Base-by-base conservation (phyloP, 2,888 invertebrate genomes). In the Liopterus haemorrhoidalis region DNA sequence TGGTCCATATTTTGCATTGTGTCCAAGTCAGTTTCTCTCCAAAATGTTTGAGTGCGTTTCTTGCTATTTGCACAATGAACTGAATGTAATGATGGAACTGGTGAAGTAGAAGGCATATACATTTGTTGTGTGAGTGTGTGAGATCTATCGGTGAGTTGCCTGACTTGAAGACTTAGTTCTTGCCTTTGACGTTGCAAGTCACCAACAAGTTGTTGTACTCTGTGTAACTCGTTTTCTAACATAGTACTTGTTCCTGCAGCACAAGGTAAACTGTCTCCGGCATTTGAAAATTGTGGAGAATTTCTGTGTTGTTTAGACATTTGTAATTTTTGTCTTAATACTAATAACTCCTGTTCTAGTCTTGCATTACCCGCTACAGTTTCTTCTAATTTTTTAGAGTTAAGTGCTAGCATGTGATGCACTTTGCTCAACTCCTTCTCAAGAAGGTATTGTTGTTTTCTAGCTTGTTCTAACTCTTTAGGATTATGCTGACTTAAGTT, bases 341-440 rank as follows among this genome's bases (percentile, higher is more conserved):
- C 79, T 38, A 90, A 77, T 53, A 93, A 70, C 62, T 93, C 92
- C 50, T 92, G 85, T 66, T 93, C 93, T 49, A 93, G 67, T 2
- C 87, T 79, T 5, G 89, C 88, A 64, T 91, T 92, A 56, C 92
- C 91, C 2, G 89, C 87, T 12, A 91, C 89, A 0, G 90, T 91
- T 67, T 91, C 90, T 69, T 93, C 92, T 54, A 93, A 70, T 79
- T 88, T 88, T 83, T 90, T 90, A 59, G 91, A 91, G 74, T 91
- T 89, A 71, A 89, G 85, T 52, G 91, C 90, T 60, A 93, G 70
- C 70, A 91, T 79, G 50, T 85, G 81, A 66, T 90, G 83, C 44
- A 92, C 89, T 48, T 87, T 75, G 52, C 85, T 83, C 51, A 93
- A 67, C 66, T 93, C 92, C 47, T 82, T 76, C 66, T 86, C 85